These are phyloP conservation scores for Vulpes lagopus DNA, from an alignment of 2,113 vertebrate genomes.

Conservation along the genomic window DNA sequence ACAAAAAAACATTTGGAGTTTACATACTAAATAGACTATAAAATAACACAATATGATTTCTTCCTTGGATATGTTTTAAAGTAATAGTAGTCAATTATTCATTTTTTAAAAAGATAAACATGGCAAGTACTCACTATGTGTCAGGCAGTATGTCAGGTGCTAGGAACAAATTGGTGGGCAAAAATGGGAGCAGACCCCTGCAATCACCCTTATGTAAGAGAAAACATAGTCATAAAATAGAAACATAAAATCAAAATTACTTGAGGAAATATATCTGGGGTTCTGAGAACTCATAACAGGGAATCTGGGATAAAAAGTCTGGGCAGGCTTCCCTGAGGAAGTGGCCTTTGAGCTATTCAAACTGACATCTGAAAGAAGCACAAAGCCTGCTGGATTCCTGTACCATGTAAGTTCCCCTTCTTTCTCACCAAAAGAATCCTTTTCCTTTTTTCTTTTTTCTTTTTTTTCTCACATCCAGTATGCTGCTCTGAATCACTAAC, in stretches of 20 bases:
- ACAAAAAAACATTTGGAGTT: background rate
- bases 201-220: background rate
- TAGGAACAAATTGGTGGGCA: background rate
- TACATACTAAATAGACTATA: background rate
- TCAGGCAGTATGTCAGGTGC: background rate
- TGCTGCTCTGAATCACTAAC: background rate
- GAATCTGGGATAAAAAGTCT: background rate
- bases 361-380: background rate
- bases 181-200: background rate
- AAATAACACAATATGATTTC: background rate
- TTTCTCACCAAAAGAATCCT: background rate
- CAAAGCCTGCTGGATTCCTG: background rate
- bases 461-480: background rate
- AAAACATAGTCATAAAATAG: background rate
- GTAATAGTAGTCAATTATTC: background rate
- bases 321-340: background rate
- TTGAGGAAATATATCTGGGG: background rate
- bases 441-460: background rate
- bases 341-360: background rate
- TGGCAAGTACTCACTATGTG: background rate
- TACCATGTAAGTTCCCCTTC: background rate
- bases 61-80: background rate
- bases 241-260: background rate
- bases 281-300: background rate
- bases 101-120: background rate